Base-by-base conservation (phyloP, 35 echinoderm and acorn worm genomes). In the Holothuria glaberrima region DNA sequence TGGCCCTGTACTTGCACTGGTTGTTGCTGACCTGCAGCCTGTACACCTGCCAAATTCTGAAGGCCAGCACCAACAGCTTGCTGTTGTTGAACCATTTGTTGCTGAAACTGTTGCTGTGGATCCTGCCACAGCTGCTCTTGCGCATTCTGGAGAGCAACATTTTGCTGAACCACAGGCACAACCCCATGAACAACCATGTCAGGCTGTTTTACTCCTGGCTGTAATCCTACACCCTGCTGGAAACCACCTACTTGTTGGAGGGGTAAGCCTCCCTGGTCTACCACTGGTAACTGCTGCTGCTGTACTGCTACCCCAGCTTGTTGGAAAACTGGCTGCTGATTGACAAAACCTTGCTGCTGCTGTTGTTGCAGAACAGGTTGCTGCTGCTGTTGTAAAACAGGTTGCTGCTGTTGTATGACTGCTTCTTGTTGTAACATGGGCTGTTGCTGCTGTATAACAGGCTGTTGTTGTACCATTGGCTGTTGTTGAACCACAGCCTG, bases 281-380 rank as follows among this genome's bases (percentile, higher is more conserved):
- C 19, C 20, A 82, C 48, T 46, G 71, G 71, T 30, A 31, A 12
- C 12, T 67, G 63, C 29, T 67, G 63, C 63, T 67, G 63, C 6
- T 67, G 21, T 4, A 67, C 63, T 24, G 21, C 4, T 30, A 67
- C 63, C 29, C 63, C 63, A 4, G 21, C 4, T 30, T 6, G 71
- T 75, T 30, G 71, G 17, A 30, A 30, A 33, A 75, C 35, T 5
- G 33, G 71, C 26, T 38, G 75, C 75, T 79, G 75, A 6, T 44
- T 30, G 22, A 45, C 32, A 20, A 44, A 32, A 21, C 38, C 32
- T 75, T 41, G 78, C 33, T 52, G n/a, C 14, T 26, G 21, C 10
- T 38, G 79, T 34, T 58, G 79, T 27, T 80, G 75, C 36, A 22
- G 75, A 58, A 79, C 48, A 19, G 75, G 79, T 33, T 83, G 79